A percentile compares a stretch with the other conserved stretches of the same genome.
Conservation (phyloP, 37 sponge, comb jelly and placozoan species). For the Haliclona indistincta region DNA sequence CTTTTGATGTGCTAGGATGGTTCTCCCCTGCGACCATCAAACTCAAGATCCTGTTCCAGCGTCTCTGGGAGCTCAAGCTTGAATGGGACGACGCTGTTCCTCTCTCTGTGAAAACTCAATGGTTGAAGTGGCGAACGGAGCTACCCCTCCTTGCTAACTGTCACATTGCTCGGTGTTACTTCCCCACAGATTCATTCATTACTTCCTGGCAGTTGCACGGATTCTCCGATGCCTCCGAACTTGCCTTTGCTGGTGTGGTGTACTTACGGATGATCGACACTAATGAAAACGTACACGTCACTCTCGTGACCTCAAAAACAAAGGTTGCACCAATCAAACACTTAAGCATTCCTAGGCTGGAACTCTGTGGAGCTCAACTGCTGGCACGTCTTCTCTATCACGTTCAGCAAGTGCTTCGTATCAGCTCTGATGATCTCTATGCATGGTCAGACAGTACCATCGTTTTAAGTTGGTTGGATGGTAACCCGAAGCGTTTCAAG, state of each 20-base stretch:
- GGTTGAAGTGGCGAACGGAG: constrained; percentile 15
- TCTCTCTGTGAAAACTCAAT: not conserved
- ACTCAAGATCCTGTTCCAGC: constrained; percentile 29
- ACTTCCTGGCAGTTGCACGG: constrained; percentile 6
- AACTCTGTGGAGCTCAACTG: constrained; percentile 2
- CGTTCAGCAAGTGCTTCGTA: not conserved
- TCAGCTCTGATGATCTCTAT: not conserved
- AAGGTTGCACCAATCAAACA: constrained; percentile 13
- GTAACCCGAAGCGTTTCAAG: constrained; percentile 7
- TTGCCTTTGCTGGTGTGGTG: constrained; percentile 8
- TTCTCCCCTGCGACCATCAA: constrained; percentile 16
- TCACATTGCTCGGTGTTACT: constrained; percentile 17
- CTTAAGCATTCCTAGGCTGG: not conserved
- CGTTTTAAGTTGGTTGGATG: constrained; percentile 5
- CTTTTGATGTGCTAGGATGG: constrained; percentile 33
- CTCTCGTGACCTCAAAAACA: constrained; percentile 15
- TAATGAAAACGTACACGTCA: not conserved
- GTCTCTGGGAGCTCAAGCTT: constrained; percentile 14
- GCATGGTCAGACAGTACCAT: constrained; percentile 12
- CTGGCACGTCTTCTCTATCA: not conserved
- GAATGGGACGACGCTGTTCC: constrained; percentile 25
- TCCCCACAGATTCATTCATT: not conserved
- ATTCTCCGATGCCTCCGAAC: constrained; percentile 27
- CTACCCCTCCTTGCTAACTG: not conserved
- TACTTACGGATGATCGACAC: constrained; percentile 23